Base-by-base conservation (phyloP, 1,140 invertebrate genomes). In the Procambarus clarkii region DNA sequence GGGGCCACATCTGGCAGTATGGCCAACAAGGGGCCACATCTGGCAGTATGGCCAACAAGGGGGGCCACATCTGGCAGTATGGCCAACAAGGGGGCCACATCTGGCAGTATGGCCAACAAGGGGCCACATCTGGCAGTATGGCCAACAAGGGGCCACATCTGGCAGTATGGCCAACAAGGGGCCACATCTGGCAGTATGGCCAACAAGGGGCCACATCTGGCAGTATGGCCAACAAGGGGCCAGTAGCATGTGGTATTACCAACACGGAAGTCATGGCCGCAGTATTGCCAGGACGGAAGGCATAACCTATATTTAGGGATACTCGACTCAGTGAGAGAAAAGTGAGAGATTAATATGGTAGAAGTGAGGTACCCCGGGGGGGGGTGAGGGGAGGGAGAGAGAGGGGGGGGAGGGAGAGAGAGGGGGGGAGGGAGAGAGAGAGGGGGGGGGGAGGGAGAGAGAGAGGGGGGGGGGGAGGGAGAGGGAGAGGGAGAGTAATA, bases 271-370 rank as follows among this genome's bases (percentile, higher is more conserved):
- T 4, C 69, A 74, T 34, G 34, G n/a, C 69, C 50, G 2, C 8
- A 54, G 21, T 74, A 74, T 74, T 74, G 24, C 69, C 69, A 74
- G 34, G 3, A 74, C n/a, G 69, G n/a, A 21, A n/a, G 24, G 8
- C 69, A 5, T 74, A 74, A n/a, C 69, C 69, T 74, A 74, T 74
- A 74, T 74, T 34, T 74, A 74, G 69, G 15, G 69, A 74, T 21
- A 74, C 69, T 34, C n/a, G 69, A 74, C 44, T 15, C 45, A 15
- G 21, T 9, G 54, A 60, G 7, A 8, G 15, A 60, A 60, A 60
- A 60, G 34, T 18, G 34, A 4, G 2, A 34, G 80, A 58, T n/a
- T 50, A 9, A 34, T 34, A n/a, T 8, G 80, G 34, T 18, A 46
- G 13, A 7, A 21, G n/a, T 24, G 34, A 24, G 3, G 9, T 54